Evolutionary conservation across 1,140 invertebrate species (phyloP).

Genomic region (Sinella curviseta): DNA sequence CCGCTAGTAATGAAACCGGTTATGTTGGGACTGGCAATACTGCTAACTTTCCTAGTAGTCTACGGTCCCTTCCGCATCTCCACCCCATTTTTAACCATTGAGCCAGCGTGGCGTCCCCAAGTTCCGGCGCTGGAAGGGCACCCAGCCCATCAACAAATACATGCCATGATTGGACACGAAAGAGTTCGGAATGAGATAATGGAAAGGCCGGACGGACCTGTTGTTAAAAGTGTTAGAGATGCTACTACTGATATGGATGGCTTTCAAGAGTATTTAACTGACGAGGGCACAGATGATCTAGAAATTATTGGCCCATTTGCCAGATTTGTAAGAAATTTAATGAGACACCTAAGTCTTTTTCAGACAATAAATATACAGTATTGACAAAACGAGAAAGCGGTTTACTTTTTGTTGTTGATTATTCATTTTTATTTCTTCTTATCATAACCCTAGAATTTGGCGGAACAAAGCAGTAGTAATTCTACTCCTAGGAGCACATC

Average conservation of each 20-base stretch:
- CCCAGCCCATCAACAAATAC: not conserved
- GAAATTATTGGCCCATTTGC: slow-evolving; percentile 21
- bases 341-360: not conserved
- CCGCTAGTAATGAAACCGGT: not conserved
- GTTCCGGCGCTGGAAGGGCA: not conserved
- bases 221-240: slow-evolving; percentile 10
- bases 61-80: slow-evolving; percentile 9
- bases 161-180: not conserved
- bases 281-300: slow-evolving; percentile 10
- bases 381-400: not conserved
- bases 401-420: not conserved
- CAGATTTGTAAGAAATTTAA: slow-evolving; percentile 20
- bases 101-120: not conserved
- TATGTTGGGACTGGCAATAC: slow-evolving; percentile 33
- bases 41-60: slow-evolving; percentile 20
- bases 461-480: too few relatives aligned
- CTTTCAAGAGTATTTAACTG: slow-evolving; percentile 23
- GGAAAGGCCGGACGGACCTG: slow-evolving; percentile 7
- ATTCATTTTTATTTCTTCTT: not conserved
- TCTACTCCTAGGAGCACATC: too few relatives aligned
- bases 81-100: slow-evolving; percentile 32
- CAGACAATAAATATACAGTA: slow-evolving; percentile 14
- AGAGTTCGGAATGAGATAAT: slow-evolving; percentile 2
- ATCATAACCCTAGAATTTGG: too few relatives aligned
- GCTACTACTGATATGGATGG: slow-evolving; percentile 23